Evolutionary conservation across 2,888 invertebrate species (phyloP), one percentile per base, ranked within the genome.

Genomic region (Ophonus ardosiacus): DNA sequence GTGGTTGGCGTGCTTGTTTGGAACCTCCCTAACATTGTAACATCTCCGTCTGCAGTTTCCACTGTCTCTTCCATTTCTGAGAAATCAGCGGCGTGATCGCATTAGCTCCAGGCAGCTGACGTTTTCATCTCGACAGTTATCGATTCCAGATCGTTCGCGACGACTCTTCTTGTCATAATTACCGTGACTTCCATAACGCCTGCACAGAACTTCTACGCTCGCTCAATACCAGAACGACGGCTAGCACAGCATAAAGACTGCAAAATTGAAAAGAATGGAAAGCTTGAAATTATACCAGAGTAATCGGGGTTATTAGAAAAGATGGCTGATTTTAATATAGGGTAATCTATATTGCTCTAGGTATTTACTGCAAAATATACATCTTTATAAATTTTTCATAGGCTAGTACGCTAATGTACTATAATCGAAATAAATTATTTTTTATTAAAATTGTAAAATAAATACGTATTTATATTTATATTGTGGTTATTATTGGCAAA

Each of bases 131-230:
- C 59, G 71, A 82, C 82, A 82, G 82, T 68, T 82, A 82, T 82
- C 82, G 82, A 82, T 82, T 82, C 43, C 59, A 71, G 80, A 80
- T 61, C 80, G 80, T 82, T 82, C 74, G 21, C 59, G 74, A 56
- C 21, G 56, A 68, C 81, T 71, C 71, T 57, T 82, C 82, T 59
- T 68, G 82, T 82, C 82, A 82, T 82, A 82, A 82, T 82, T 82
- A 82, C 82, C 71, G 74, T 40, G 82, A 82, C 82, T 71, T 38
- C 61, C 80, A 61, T 80, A 80, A 59, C 80, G 61, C 31, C n/a
- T 5, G 17, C 31, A 57, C 59, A 6, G 8, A 17, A 21, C 8
- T 10, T 24, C 18, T 2, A 24, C 38, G 56, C 24, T 6, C 74
- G 74, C 74, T 24, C 31, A 51, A 51, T 51, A 51, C 43, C 43